phyloP scores from a whole-genome alignment of 2,797 vertebrate species.

The Sorex maritimensis region DNA sequence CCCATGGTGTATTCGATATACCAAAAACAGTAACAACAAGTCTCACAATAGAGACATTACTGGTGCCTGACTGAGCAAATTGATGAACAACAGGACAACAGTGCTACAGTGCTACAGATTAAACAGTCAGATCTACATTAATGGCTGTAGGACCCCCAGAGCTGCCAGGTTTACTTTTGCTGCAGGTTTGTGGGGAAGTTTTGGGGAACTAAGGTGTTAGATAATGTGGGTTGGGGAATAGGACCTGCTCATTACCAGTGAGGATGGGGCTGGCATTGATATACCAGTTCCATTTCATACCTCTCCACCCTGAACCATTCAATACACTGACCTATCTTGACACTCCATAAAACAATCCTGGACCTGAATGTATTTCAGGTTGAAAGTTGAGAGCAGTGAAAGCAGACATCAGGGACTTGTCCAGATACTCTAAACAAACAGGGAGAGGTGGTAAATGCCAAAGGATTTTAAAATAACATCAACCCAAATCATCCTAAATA shows the following conservation, averaged over 20 bases:
- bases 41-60: too few relatives aligned
- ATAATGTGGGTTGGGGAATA: not conserved
- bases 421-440: not conserved
- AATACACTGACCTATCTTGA: too few relatives aligned
- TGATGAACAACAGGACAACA: too few relatives aligned
- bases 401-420: slow-evolving; percentile 2
- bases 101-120: too few relatives aligned
- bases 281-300: too few relatives aligned
- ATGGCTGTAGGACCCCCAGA: not conserved
- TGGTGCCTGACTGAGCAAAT: too few relatives aligned
- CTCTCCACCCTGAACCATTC: too few relatives aligned
- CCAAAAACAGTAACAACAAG: too few relatives aligned
- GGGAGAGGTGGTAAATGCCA: not conserved
- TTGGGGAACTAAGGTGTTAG: not conserved
- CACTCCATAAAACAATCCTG: not conserved
- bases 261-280: too few relatives aligned
- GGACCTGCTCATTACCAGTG: not conserved
- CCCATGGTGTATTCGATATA: too few relatives aligned
- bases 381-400: not conserved
- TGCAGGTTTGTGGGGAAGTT: not conserved
- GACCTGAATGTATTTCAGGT: not conserved
- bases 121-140: not conserved
- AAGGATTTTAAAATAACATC: slow-evolving; percentile 62
- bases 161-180: not conserved
- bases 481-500: slow-evolving; percentile 65